Base-by-base conservation (phyloP, 1,140 invertebrate species). In the Eulimnadia texana region DNA sequence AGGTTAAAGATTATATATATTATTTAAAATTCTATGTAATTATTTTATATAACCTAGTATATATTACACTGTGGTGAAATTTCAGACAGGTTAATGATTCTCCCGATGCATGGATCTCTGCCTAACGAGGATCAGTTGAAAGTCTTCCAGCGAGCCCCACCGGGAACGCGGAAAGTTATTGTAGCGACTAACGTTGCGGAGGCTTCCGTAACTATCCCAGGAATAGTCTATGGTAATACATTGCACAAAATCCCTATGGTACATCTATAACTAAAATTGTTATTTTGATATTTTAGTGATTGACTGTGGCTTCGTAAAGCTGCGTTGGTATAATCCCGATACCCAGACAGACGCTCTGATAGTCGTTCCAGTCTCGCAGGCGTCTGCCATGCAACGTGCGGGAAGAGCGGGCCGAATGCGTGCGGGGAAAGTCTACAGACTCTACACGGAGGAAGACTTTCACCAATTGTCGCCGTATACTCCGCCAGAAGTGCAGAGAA, bases 181-280 rank as follows among this genome's bases (percentile, higher is more conserved):
- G 77, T 98, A 19, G 88, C 95, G 0, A 99, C 96, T 2, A 99
- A 99, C 72, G 92, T 99, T 60, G 95, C 95, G 0, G 96, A 99
- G 76, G 93, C 95, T 0, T 98, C 93, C 3, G 82, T 99, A 23
- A 92, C 88, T 6, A 88, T 92, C 63, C 83, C 84, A 55, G 93
- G 93, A 47, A 88, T 99, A 66, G 82, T 86, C 63, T 95, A 93
- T 72, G 86, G 85, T 88, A 70, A 76, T 72, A 69, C 22, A 61
- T 50, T 50, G 28, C 2, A 33, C 22, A 60, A 42, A 42, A 6
- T 42, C n/a, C n/a, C n/a, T n/a, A n/a, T n/a, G n/a, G n/a, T n/a
- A n/a, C n/a, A n/a, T n/a, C n/a, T n/a, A n/a, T n/a, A n/a, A n/a
- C n/a, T 9, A 16, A 62, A 16, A 9, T 9, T 2, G 27, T 22